Evolutionary conservation across 2,888 invertebrate genomes (phyloP), one percentile per base, ranked within the genome.

Genomic region (Malacosoma neustria): DNA sequence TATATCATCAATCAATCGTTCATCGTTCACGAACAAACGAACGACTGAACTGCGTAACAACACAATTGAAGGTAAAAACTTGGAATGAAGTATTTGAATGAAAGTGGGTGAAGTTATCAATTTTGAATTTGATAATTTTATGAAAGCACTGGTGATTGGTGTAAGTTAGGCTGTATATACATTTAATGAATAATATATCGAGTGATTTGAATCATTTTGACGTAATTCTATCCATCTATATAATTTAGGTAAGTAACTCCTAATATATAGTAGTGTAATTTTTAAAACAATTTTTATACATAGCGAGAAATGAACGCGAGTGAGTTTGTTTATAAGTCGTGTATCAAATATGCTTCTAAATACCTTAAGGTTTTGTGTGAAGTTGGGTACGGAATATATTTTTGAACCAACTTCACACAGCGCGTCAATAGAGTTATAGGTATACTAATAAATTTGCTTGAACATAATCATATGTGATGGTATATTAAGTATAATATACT

Each of bases 401-500:
- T 9, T 22, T 22, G 9, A 22, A 9, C 5, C 22, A 22, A 22
- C 22, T 22, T 22, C 22, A 22, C 5, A 22, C 22, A 4, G 22
- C 22, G 22, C 22, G 4, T 22, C 6, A 9, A 22, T 14, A 32
- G n/a, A 32, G 3, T 11, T 13, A 32, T 6, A 13, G 14, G 13
- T 7, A 14, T 32, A 7, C 32, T 32, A 35, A 29, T 11, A 34
- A 22, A 22, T 22, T 22, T 9, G 22, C 22, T 22, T 22, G 22
- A 33, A 29, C 38, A 33, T 37, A 40, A 35, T 33, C 32, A 29
- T 45, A 43, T 42, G 38, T 45, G 38, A 30, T 34, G 42, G 39
- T 37, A 41, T 41, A 38, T 49, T 49, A 54, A 61, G 49, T 48
- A 46, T 54, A 56, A 53, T 57, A 61, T 64, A 59, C 50, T 59